A percentile compares a stretch with the other conserved stretches of the same genome.
Evolutionary conservation across 2,888 invertebrate species (phyloP).

Genomic region (Salpingus planirostris): DNA sequence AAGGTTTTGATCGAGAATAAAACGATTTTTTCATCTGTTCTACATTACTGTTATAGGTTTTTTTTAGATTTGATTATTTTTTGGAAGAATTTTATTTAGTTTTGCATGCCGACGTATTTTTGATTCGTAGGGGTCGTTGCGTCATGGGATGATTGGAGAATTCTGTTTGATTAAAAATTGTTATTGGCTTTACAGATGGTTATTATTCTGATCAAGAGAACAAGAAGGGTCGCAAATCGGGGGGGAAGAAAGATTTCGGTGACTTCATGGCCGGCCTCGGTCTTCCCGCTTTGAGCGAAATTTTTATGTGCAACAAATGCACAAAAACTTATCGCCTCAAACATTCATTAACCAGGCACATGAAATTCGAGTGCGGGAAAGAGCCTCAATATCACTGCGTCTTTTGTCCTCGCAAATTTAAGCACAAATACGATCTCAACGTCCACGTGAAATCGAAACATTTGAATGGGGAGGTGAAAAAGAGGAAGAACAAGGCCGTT

Average conservation of each 20-base stretch:
- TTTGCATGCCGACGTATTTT: slow-evolving; percentile 2
- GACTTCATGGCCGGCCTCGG: slow-evolving; percentile 21
- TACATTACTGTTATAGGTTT: too few relatives aligned
- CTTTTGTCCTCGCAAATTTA: slow-evolving; percentile 52
- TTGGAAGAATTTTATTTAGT: slow-evolving; percentile 4
- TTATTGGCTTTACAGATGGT: slow-evolving; percentile 12
- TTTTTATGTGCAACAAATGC: slow-evolving; percentile 38
- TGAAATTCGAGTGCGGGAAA: slow-evolving; percentile 46
- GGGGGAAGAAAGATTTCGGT: slow-evolving; percentile 17
- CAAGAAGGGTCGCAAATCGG: slow-evolving; percentile 15
- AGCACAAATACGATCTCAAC: slow-evolving; percentile 43
- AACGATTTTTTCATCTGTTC: too few relatives aligned
- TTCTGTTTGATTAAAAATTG: too few relatives aligned
- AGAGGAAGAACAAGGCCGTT: slow-evolving; percentile 5
- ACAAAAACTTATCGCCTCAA: slow-evolving; percentile 44
- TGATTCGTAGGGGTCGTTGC: background rate
- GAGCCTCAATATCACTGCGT: slow-evolving; percentile 55
- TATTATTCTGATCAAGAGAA: slow-evolving; percentile 19
- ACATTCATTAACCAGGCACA: slow-evolving; percentile 46
- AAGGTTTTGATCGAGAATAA: too few relatives aligned
- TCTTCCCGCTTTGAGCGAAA: background rate
- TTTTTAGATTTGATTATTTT: too few relatives aligned
- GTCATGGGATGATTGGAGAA: too few relatives aligned
- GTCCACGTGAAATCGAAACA: slow-evolving; percentile 41
- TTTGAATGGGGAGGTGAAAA: slow-evolving; percentile 6